phyloP scores from a whole-genome alignment of 2,113 vertebrate species.

The Myotis yumanensis region DNA sequence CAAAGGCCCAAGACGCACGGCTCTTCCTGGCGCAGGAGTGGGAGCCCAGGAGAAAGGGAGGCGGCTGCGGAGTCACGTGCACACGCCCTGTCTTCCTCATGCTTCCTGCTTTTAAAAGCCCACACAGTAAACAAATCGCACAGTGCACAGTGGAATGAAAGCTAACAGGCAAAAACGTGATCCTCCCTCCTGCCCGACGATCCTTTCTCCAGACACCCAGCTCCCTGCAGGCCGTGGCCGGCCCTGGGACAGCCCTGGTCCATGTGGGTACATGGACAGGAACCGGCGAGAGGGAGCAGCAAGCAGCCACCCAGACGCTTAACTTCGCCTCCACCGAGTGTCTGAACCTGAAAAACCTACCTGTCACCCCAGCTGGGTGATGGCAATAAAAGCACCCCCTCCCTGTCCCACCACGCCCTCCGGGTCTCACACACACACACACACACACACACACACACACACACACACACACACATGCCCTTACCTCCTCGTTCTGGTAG shows the following conservation, averaged over 20 bases:
- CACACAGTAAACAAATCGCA: fast-evolving
- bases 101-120: neutral
- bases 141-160: neutral
- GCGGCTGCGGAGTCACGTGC: fast-evolving
- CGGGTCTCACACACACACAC: neutral
- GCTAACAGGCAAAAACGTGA: neutral
- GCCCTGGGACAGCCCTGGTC: neutral
- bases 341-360: neutral
- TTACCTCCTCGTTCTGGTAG: constrained; percentile 97
- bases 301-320: fast-evolving
- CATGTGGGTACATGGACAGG: neutral
- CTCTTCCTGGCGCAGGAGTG: neutral
- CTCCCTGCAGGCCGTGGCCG: neutral
- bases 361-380: neutral
- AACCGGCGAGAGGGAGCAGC: neutral
- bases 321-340: neutral
- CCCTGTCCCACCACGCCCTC: neutral
- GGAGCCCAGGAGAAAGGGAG: no score
- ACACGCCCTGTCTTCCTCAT: neutral
- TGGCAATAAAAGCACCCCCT: neutral
- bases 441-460: neutral
- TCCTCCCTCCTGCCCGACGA: neutral
- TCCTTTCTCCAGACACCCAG: neutral
- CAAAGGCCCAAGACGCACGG: neutral
- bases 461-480: neutral